Evolutionary conservation across 2,113 vertebrate species (phyloP).

Genomic region (Scalopus aquaticus): DNA sequence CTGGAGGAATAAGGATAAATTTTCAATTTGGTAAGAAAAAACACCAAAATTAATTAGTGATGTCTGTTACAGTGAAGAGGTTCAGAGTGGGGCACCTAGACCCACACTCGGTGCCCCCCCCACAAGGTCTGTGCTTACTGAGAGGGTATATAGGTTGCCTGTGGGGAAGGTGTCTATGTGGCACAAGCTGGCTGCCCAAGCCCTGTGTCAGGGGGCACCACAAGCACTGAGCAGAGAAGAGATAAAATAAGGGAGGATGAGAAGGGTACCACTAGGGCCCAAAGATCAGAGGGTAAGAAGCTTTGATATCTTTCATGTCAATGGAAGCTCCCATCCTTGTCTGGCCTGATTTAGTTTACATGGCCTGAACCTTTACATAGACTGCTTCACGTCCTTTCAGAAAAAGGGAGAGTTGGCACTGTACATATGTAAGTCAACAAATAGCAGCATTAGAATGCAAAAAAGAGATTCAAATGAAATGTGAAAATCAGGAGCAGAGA

Average conservation of each 20-base stretch:
- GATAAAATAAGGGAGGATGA: background rate
- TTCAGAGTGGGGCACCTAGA: background rate
- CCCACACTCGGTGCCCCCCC: background rate
- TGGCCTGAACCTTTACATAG: background rate
- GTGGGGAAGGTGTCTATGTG: background rate
- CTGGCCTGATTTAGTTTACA: background rate
- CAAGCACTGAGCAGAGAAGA: background rate
- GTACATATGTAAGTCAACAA: background rate
- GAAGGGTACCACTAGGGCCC: background rate
- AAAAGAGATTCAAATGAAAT: background rate
- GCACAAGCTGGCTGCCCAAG: background rate
- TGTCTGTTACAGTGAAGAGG: background rate
- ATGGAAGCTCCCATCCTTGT: background rate
- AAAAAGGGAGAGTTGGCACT: background rate
- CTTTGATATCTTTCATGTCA: background rate
- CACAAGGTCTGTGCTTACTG: background rate
- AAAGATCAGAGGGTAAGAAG: background rate
- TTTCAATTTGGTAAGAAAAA: background rate
- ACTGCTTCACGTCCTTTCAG: background rate
- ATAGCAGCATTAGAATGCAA: background rate
- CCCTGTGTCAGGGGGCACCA: background rate
- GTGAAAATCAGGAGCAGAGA: background rate
- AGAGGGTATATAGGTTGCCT: background rate
- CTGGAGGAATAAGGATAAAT: background rate
- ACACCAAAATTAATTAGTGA: background rate